phyloP scores from a whole-genome alignment of 2,888 invertebrate genomes.

The Mechanitis messenoides region DNA sequence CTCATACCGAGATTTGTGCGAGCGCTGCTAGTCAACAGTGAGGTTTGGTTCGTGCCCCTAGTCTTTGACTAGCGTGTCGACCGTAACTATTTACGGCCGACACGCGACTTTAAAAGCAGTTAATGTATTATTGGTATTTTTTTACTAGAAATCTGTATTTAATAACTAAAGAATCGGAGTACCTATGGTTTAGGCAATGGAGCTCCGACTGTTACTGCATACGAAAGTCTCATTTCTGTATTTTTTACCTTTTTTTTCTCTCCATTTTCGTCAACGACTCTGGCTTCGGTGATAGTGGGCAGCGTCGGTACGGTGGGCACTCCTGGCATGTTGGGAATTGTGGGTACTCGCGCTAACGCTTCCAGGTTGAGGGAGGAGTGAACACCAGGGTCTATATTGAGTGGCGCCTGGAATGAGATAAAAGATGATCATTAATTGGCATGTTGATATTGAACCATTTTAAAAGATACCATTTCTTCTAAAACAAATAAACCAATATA shows the following conservation, averaged over 20 bases:
- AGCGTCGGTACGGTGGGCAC: slow-evolving; percentile 90
- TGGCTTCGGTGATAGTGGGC: slow-evolving; percentile 93
- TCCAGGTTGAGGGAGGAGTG: slow-evolving; percentile 94
- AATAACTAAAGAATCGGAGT: no score
- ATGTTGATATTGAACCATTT: not conserved
- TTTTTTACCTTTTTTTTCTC: slow-evolving; percentile 48
- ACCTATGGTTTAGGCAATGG: no score
- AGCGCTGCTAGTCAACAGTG: no score
- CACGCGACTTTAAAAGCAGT: no score
- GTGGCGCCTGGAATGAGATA: slow-evolving; percentile 71
- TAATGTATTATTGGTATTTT: no score
- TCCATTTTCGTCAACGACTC: slow-evolving; percentile 76
- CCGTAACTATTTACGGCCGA: no score
- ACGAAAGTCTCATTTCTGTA: not conserved
- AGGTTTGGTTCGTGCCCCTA: no score
- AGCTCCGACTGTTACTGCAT: no score
- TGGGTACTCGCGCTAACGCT: slow-evolving; percentile 70
- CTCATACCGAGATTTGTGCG: no score
- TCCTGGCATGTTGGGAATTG: slow-evolving; percentile 85
- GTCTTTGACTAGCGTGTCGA: no score
- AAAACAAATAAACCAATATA: no score
- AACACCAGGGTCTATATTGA: slow-evolving; percentile 95
- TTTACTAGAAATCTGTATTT: no score
- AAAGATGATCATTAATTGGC: slow-evolving; percentile 1
- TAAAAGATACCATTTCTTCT: not conserved